These are phyloP conservation scores for Pseudomyrmex dendroicus DNA, from an alignment of 1,140 invertebrate species.

Conservation along the genomic window DNA sequence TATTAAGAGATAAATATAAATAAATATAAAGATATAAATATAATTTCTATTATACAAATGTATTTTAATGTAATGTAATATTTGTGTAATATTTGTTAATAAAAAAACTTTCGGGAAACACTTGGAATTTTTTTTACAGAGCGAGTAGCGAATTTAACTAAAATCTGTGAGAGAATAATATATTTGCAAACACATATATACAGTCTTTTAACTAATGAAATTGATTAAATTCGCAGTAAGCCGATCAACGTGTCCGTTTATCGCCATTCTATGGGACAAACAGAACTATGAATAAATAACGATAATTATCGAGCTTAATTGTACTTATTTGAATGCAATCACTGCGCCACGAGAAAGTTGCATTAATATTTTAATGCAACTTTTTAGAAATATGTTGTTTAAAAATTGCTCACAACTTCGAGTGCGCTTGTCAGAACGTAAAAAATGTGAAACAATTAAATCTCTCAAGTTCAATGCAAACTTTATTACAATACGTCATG, in stretches of 20 bases:
- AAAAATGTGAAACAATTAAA: not conserved
- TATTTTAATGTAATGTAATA: not conserved
- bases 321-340: conserved; percentile 33
- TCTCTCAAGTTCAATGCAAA: not conserved
- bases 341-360: not conserved
- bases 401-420: not conserved
- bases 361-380: conserved; percentile 39
- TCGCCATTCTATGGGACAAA: conserved; percentile 67
- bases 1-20: not conserved
- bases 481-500: too few relatives aligned
- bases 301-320: not conserved
- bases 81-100: not conserved
- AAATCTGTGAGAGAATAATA: not conserved
- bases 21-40: not conserved
- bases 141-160: not conserved
- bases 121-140: too few relatives aligned
- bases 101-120: too few relatives aligned
- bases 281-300: conserved; percentile 60
- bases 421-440: not conserved
- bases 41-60: not conserved
- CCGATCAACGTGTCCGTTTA: conserved; percentile 72
- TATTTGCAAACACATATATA: not conserved
- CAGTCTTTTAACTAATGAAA: conserved; percentile 66
- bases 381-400: not conserved
- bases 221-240: conserved; percentile 71